Evolutionary conservation across 2,113 vertebrate species (phyloP).

Genomic region (Equus przewalskii): DNA sequence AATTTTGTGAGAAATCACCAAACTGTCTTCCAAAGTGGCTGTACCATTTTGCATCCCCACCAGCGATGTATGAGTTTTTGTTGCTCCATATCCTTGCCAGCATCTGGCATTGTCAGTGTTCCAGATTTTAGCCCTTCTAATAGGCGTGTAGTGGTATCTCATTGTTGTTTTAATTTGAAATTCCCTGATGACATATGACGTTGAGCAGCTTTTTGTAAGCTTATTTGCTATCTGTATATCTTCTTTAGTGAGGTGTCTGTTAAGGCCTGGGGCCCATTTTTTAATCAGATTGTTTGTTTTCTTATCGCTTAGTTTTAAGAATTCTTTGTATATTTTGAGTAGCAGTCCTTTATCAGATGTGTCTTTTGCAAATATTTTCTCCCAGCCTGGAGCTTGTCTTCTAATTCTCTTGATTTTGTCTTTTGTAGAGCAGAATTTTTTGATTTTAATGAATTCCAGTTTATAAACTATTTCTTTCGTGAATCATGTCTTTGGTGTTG

Average conservation of each 20-base stretch:
- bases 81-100: not conserved
- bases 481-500: not conserved
- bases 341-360: not conserved
- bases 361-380: not conserved
- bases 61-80: not conserved
- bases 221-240: not conserved
- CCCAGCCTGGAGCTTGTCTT: not conserved
- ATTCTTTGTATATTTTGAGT: not conserved
- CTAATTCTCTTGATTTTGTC: not conserved
- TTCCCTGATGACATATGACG: not conserved
- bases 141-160: not conserved
- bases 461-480: not conserved
- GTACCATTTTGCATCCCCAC: too few species aligned
- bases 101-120: not conserved
- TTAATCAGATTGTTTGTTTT: not conserved
- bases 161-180: not conserved
- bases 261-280: not conserved
- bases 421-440: not conserved
- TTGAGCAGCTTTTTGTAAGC: not conserved
- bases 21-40: not conserved
- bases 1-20: not conserved
- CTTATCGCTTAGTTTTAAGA: not conserved
- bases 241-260: not conserved
- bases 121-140: not conserved
- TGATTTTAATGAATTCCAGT: not conserved